Base-by-base conservation (phyloP, 2,888 invertebrate species). In the Diaphora mendica region DNA sequence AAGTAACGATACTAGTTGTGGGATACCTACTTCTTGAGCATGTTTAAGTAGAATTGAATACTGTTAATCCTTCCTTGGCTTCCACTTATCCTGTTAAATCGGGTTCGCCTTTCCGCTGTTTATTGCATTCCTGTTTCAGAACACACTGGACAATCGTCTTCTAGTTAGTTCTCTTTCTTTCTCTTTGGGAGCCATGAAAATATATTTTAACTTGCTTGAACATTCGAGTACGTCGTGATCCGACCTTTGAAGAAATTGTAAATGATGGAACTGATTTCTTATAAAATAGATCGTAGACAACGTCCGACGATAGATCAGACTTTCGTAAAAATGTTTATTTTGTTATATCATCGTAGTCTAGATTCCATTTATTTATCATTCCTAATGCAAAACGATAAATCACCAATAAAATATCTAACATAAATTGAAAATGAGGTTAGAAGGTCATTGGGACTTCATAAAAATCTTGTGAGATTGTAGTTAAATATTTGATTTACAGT, bases 401-500 rank as follows among this genome's bases (percentile, higher is more conserved):
- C 59, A 51, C 35, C 13, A 48, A 68, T 59, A 59, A 44, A 65
- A 72, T 62, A 59, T n/a, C 42, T 33, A 65, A 42, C 48, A 67
- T 30, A 70, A 73, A 76, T 74, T 26, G 44, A 71, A 71, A 77
- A 42, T 30, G 35, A 20, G 33, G 55, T 64, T 73, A 64, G 66
- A 73, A 70, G 73, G 76, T 77, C 78, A 78, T 65, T 59, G 42
- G 66, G 67, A 77, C 73, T 74, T 74, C 11, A 68, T 62, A 76
- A 79, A 72, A 39, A 30, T 42, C 44, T 71, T 33, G 55, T 70
- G 68, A 77, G 64, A 44, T 68, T 62, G 1, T 55, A 73, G 73
- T 67, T 75, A 73, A 77, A 76, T 71, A 68, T 83, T 80, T 78
- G 77, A 78, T 82, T 80, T 77, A 76, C 70, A 74, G 77, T 79